A percentile compares a stretch with the other conserved stretches of the same genome.
Evolutionary conservation across 2,888 invertebrate species (phyloP).

Genomic region (Ornithoptera alexandrae): DNA sequence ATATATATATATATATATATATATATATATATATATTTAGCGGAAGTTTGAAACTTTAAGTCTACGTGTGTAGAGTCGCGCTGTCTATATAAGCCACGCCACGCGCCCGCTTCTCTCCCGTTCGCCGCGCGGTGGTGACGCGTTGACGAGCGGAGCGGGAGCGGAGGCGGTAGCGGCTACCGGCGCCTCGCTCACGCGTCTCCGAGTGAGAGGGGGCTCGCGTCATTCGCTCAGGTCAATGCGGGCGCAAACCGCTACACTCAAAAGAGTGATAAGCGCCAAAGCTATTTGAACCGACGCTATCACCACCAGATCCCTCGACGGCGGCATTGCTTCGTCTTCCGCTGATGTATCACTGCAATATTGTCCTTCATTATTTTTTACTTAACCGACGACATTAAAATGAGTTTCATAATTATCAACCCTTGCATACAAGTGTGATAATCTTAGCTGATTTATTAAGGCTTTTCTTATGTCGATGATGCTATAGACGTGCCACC

Average conservation of each 20-base stretch:
- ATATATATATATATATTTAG: too few relatives aligned
- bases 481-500: too few relatives aligned
- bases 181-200: slow-evolving; percentile 64
- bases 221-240: slow-evolving; percentile 77
- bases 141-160: slow-evolving; percentile 49
- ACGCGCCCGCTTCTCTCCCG: slow-evolving; percentile 76
- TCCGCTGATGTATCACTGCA: slow-evolving; percentile 60
- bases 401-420: too few relatives aligned
- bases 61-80: too few relatives aligned
- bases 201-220: slow-evolving; percentile 63
- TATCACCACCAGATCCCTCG: slow-evolving; percentile 70
- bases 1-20: too few relatives aligned
- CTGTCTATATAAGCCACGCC: slow-evolving; percentile 80
- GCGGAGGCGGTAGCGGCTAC: slow-evolving; percentile 42
- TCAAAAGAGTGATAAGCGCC: slow-evolving; percentile 71
- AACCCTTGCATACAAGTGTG: too few relatives aligned
- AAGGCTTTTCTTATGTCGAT: too few relatives aligned
- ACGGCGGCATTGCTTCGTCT: slow-evolving; percentile 64
- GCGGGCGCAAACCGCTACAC: slow-evolving; percentile 75
- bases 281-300: slow-evolving; percentile 75
- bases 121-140: slow-evolving; percentile 55
- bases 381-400: too few relatives aligned
- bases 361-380: background rate
- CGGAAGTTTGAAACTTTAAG: too few relatives aligned
- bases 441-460: too few relatives aligned